Percentiles rank a stretch among this genome's conserved stretches.
Evolutionary conservation across 2,113 vertebrate species (phyloP).

Genomic region (Deroptyus accipitrinus): DNA sequence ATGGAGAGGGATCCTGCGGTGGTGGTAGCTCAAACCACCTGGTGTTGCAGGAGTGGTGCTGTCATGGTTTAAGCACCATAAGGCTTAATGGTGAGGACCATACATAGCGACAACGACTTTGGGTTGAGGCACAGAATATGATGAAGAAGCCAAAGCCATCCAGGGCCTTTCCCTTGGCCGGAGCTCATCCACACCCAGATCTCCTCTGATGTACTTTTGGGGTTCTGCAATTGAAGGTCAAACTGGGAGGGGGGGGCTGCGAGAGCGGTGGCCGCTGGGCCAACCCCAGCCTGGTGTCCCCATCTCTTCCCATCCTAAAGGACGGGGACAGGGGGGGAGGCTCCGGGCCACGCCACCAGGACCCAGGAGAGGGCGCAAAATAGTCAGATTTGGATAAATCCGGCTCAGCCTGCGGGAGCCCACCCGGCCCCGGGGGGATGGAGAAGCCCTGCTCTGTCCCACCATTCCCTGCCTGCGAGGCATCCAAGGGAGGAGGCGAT

Average conservation of each 20-base stretch:
- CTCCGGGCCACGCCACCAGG: background rate
- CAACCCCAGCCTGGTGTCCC: background rate
- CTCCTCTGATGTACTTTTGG: background rate
- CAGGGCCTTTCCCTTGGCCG: rapidly evolving
- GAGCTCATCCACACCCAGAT: background rate
- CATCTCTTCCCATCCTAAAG: background rate
- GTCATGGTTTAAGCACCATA: background rate
- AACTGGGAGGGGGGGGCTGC: background rate
- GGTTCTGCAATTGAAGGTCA: background rate
- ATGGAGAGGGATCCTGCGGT: rapidly evolving
- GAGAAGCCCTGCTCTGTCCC: background rate
- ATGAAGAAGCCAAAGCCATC: background rate
- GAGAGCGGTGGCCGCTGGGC: rapidly evolving
- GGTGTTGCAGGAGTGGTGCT: background rate
- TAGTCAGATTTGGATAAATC: conserved; percentile 31
- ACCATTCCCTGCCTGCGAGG: rapidly evolving
- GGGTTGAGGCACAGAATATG: background rate
- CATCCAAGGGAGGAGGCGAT: background rate
- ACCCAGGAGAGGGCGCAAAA: conserved; percentile 70
- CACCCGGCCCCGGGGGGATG: background rate
- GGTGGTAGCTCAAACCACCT: rapidly evolving
- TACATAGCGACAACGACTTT: rapidly evolving
- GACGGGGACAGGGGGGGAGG: background rate
- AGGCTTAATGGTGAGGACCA: background rate
- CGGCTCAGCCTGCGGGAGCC: background rate